Evolutionary conservation across 2,113 vertebrate species (phyloP).

Genomic region (Macquaria australasica): DNA sequence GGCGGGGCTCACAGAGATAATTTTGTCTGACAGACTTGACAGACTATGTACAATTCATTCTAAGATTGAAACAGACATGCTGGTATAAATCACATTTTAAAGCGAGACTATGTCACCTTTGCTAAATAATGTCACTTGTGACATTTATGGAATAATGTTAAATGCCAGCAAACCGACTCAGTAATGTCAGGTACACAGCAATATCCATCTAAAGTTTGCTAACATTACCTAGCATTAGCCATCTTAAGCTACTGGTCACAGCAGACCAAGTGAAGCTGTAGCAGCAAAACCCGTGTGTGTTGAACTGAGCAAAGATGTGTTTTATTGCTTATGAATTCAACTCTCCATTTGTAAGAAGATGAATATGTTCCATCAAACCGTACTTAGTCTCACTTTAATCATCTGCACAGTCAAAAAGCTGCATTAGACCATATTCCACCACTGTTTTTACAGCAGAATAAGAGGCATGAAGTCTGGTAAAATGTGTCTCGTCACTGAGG

Average conservation of each 20-base stretch:
- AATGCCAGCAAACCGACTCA: neutral
- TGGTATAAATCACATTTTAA: neutral
- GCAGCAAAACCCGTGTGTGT: neutral
- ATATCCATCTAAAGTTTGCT: neutral
- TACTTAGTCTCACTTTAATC: slow-evolving; percentile 9
- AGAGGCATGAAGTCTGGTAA: neutral
- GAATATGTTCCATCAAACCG: neutral
- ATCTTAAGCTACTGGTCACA: neutral
- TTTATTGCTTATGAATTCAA: neutral
- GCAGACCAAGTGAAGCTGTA: neutral
- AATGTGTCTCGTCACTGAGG: neutral
- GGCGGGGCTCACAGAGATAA: neutral
- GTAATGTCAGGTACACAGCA: too few species aligned
- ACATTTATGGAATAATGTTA: neutral
- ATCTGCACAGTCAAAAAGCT: neutral
- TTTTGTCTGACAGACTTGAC: slow-evolving; percentile 10
- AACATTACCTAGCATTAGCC: neutral
- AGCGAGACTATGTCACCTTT: neutral
- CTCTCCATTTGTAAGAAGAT: neutral
- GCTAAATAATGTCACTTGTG: neutral
- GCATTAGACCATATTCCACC: neutral
- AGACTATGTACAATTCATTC: slow-evolving; percentile 52
- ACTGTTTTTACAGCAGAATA: neutral
- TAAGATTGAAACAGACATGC: slow-evolving; percentile 10
- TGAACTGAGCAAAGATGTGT: neutral